These are phyloP conservation scores for Pseudococcus longispinus DNA, from an alignment of 2,888 invertebrate genomes.

Conservation along the genomic window DNA sequence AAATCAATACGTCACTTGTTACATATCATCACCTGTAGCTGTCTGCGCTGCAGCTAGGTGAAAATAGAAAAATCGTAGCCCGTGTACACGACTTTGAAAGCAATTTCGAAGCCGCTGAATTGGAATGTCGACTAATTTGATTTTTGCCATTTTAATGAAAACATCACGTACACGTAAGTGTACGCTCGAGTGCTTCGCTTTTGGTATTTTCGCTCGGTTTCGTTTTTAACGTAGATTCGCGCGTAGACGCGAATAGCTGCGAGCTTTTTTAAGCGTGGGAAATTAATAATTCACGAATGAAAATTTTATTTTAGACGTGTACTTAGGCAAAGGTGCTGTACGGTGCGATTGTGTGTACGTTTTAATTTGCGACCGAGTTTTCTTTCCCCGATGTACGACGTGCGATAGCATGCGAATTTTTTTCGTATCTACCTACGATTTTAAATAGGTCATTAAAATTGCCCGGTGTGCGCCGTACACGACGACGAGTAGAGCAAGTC, in stretches of 20 bases:
- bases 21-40: not conserved
- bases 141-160: not conserved
- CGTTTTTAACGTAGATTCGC: not conserved
- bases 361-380: not conserved
- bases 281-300: not conserved
- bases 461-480: not conserved
- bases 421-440: slow-evolving; percentile 34
- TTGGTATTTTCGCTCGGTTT: not conserved
- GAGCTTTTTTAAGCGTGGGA: slow-evolving; percentile 3
- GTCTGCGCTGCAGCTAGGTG: not conserved
- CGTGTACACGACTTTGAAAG: not conserved
- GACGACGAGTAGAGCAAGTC: too few relatives aligned
- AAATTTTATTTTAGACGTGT: not conserved
- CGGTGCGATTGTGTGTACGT: not conserved
- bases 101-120: not conserved
- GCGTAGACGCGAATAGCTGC: not conserved
- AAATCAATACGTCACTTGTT: not conserved
- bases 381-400: not conserved
- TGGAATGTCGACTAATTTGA: slow-evolving; percentile 1
- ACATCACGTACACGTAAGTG: not conserved
- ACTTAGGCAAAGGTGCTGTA: not conserved
- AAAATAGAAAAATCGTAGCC: not conserved
- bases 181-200: not conserved
- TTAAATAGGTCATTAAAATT: slow-evolving; percentile 35
- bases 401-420: not conserved